Percentiles rank a stretch among this genome's conserved stretches.
Evolutionary conservation across 2,113 vertebrate species (phyloP).

Genomic region (Nerophis lumbriciformis): DNA sequence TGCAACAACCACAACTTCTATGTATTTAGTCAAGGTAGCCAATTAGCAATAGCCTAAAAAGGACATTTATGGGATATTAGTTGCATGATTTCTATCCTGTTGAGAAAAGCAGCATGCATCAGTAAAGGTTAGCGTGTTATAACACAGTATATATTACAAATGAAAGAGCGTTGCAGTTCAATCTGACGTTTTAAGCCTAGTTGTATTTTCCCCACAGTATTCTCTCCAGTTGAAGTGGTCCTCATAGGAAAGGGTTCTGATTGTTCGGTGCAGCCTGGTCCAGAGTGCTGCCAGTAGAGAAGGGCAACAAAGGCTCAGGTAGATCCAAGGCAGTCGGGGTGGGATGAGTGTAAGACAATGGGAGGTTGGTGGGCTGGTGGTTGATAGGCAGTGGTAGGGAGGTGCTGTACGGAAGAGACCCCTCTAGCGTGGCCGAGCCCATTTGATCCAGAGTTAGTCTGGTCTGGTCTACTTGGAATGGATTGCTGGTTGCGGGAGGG

Average conservation of each 20-base stretch:
- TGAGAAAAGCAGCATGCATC: constrained; percentile 33
- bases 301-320: constrained; percentile 81
- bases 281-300: constrained; percentile 59
- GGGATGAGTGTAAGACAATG: constrained; percentile 80
- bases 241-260: constrained; percentile 87
- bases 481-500: constrained; percentile 80
- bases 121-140: constrained; percentile 52
- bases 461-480: constrained; percentile 81
- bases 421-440: constrained; percentile 63
- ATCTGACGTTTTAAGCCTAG: constrained; percentile 41
- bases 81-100: constrained; percentile 8
- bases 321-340: constrained; percentile 55
- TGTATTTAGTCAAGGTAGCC: constrained; percentile 4
- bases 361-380: constrained; percentile 76
- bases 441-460: constrained; percentile 87
- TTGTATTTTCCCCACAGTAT: constrained; percentile 1
- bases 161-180: constrained; percentile 36
- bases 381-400: constrained; percentile 82
- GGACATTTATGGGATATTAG: constrained; percentile 17
- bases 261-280: constrained; percentile 64
- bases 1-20: constrained; percentile 25
- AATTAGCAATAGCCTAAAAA: constrained; percentile 13
- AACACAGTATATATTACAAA: constrained; percentile 51
- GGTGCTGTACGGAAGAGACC: constrained; percentile 82
- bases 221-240: constrained; percentile 23